Conservation (phyloP, 2,797 vertebrate genomes). For the Staurois parvus region DNA sequence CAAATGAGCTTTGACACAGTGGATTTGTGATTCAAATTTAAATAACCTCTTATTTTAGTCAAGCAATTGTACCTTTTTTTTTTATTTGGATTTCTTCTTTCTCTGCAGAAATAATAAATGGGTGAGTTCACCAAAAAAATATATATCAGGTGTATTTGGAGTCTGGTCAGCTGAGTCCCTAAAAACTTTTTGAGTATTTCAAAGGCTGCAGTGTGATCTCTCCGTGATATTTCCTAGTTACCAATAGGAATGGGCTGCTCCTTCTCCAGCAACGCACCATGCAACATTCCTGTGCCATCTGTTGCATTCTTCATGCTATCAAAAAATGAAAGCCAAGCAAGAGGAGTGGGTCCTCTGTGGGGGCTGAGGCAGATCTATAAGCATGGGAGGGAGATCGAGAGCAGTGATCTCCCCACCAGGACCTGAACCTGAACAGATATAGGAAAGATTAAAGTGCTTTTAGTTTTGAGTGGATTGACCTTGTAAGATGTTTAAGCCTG, state of each 20-base stretch:
- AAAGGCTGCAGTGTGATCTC: background rate
- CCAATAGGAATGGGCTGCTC: background rate
- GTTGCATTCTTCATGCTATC: background rate
- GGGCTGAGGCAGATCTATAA: background rate
- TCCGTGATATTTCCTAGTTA: background rate
- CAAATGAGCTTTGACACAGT: slow-evolving; percentile 52
- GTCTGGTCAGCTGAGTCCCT: background rate
- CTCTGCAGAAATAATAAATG: background rate
- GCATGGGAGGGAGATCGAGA: too few relatives aligned
- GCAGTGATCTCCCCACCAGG: too few relatives aligned
- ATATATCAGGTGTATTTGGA: background rate
- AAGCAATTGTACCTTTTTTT: background rate
- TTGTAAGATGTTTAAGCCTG: background rate
- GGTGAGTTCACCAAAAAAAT: background rate
- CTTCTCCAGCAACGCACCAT: background rate
- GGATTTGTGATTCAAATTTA: slow-evolving; percentile 64
- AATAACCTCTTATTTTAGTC: slow-evolving; percentile 54
- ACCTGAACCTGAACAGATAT: too few relatives aligned
- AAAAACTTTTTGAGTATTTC: background rate
- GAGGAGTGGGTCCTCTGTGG: background rate
- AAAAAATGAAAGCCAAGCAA: background rate
- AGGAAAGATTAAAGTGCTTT: too few relatives aligned
- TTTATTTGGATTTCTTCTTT: background rate
- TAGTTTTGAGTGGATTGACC: too few relatives aligned
- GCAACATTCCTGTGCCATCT: background rate